Conservation (phyloP, 2,888 invertebrate genomes). For the Leptinotarsa rubiginosa region DNA sequence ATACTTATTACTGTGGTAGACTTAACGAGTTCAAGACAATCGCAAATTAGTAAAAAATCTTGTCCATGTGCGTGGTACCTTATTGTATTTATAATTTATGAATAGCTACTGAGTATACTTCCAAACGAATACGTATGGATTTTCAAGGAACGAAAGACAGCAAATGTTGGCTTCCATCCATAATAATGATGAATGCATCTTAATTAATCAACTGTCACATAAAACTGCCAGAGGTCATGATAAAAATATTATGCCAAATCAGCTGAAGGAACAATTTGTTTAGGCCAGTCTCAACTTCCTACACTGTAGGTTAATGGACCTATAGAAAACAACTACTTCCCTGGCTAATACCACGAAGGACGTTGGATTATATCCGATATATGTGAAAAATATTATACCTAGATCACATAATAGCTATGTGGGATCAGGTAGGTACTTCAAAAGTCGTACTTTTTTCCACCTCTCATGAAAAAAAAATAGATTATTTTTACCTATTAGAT, state of each 20-base stretch:
- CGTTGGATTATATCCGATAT: too few species aligned
- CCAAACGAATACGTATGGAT: not conserved
- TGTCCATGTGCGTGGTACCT: not conserved
- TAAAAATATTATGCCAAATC: not conserved
- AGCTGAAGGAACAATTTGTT: too few species aligned
- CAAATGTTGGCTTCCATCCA: not conserved
- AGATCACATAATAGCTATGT: too few species aligned
- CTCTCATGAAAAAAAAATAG: too few species aligned
- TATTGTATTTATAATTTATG: not conserved
- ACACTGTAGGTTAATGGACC: too few species aligned
- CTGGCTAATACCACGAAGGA: too few species aligned
- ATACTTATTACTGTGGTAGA: not conserved
- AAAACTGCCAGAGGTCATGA: not conserved
- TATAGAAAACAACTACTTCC: too few species aligned
- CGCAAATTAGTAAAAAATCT: not conserved
- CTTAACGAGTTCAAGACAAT: not conserved
- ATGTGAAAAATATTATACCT: not conserved
- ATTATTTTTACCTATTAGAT: too few species aligned
- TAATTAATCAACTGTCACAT: not conserved
- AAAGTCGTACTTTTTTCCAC: too few species aligned
- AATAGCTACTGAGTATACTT: not conserved
- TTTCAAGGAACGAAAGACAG: not conserved
- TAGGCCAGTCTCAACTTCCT: too few species aligned
- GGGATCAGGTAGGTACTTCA: too few species aligned
- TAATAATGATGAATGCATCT: not conserved